A percentile compares a stretch with the other conserved stretches of the same genome.
These are phyloP conservation scores for Hiodon tergisus DNA, from an alignment of 2,113 vertebrate species.

Conservation along the genomic window DNA sequence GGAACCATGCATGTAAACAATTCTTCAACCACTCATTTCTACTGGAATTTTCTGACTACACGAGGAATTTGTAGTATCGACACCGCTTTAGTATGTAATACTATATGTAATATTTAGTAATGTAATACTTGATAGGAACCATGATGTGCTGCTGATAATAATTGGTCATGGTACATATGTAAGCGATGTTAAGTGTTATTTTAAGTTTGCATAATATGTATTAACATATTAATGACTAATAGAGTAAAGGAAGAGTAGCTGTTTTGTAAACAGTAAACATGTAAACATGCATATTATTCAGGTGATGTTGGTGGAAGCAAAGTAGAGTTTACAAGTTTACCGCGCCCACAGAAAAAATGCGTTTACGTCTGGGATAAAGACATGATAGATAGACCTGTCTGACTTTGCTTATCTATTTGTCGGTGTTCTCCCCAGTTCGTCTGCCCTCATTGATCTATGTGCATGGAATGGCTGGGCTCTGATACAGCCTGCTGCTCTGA, in stretches of 20 bases:
- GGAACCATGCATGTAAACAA: no score
- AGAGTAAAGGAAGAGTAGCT: not conserved
- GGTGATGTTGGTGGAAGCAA: not conserved
- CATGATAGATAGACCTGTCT: conserved; percentile 16
- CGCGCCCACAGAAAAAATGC: not conserved
- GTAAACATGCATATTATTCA: not conserved
- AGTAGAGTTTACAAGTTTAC: not conserved
- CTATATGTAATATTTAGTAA: no score
- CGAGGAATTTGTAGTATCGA: no score
- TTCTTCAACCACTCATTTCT: no score
- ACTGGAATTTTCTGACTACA: no score
- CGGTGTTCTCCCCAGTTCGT: not conserved
- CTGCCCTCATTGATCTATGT: conserved; percentile 13
- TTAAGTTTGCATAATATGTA: no score
- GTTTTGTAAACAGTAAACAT: not conserved
- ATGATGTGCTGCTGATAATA: no score
- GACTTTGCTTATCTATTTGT: conserved; percentile 11
- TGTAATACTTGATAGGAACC: no score
- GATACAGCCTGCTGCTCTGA: not conserved
- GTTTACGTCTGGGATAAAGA: conserved; percentile 7
- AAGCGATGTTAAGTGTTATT: no score
- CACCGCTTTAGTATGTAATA: no score
- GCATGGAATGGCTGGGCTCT: not conserved
- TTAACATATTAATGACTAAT: not conserved
- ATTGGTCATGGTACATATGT: no score